Conservation (phyloP, 2,888 invertebrate species). For the Thalpophila matura region DNA sequence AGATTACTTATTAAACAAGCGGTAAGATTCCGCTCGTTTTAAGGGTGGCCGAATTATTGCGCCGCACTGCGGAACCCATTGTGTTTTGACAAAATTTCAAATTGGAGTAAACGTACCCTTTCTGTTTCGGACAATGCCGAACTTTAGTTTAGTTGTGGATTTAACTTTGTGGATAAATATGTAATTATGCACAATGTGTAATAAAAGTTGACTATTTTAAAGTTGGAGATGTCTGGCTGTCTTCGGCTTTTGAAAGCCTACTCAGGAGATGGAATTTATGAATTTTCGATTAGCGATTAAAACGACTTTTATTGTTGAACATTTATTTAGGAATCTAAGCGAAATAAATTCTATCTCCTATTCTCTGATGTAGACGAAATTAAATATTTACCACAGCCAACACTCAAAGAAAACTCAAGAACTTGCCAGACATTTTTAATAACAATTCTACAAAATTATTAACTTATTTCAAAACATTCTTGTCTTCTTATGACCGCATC, state of each 20-base stretch:
- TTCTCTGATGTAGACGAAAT: not conserved
- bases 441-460: not conserved
- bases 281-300: too few species aligned
- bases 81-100: constrained; percentile 70
- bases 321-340: not conserved
- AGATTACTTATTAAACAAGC: constrained; percentile 74
- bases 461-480: constrained; percentile 15
- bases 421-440: not conserved
- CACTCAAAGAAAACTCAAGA: not conserved
- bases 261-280: too few species aligned
- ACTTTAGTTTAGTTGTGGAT: constrained; percentile 47
- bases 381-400: not conserved
- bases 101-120: constrained; percentile 59
- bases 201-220: constrained; percentile 19
- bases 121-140: constrained; percentile 44
- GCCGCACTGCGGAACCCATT: constrained; percentile 82
- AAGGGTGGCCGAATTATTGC: constrained; percentile 73
- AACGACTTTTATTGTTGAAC: not conserved
- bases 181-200: constrained; percentile 3
- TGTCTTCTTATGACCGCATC: constrained; percentile 1
- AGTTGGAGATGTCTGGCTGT: not conserved
- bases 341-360: not conserved
- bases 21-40: constrained; percentile 62
- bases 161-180: constrained; percentile 43
- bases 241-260: too few species aligned